Base-by-base conservation (phyloP, 2,797 vertebrate genomes). In the Dipus sagitta region DNA sequence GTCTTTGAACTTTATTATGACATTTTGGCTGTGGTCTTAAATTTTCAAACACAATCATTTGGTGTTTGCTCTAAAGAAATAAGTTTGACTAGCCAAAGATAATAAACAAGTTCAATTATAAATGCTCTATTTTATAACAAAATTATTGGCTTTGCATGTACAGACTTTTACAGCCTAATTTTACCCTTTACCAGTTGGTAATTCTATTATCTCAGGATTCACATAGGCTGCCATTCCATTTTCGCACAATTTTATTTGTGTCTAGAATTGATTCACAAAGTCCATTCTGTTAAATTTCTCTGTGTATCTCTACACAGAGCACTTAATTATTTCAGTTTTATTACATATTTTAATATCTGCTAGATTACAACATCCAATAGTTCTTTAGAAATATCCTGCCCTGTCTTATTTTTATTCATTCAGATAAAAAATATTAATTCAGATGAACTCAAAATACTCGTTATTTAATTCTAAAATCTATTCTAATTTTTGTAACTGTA, bases 281-380 rank as follows among this genome's bases (percentile, higher is more conserved):
- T 72, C 64, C 23, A 0, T 14, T 83, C 54, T 62, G 5, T 76
- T 76, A 85, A 74, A 65, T 88, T 64, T 2, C 76, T 80, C n/a
- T 72, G 23, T 78, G 88, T 34, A 80, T 83, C 79, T 10, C 67
- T 76, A 13, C 26, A 32, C 28, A 54, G 24, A 78, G 47, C 52
- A 32, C 79, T 82, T 58, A 85, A 79, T 86, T 90, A 86, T 71
- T 94, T 86, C 70, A 54, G 34, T 83, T 91, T 68, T 64, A 87
- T 47, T 95, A 71, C 5, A 18, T 32, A 83, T 60, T 94, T 71
- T 75, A 93, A 75, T 84, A 32, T 34, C 79, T 91, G 20, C 71
- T 86, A 76, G 24, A 54, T 38, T 54, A 9, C 17, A 88, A 28
- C 32, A 52, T 5, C 17, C 12, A 4, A 1, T 3, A 32, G 20